A percentile compares a stretch with the other conserved stretches of the same genome.
Evolutionary conservation across 2,888 invertebrate genomes (phyloP).

Genomic region (Conus canariensis): DNA sequence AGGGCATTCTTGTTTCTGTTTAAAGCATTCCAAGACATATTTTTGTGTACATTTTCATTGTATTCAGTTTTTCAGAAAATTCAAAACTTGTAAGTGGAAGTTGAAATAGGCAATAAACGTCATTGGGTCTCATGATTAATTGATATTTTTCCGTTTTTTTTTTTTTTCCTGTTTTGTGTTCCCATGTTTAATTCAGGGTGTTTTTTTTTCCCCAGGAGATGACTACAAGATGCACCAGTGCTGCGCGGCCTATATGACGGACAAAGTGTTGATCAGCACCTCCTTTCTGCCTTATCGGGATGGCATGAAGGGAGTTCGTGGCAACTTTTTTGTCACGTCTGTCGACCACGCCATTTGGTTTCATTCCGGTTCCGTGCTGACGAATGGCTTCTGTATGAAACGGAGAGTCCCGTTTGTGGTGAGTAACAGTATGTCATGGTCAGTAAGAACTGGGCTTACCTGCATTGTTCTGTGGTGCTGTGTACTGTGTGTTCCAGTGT

Average conservation of each 20-base stretch:
- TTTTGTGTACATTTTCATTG: too few species aligned
- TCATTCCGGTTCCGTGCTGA: slow-evolving; percentile 78
- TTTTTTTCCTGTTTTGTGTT: too few species aligned
- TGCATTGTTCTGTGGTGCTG: too few species aligned
- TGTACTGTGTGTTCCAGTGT: too few species aligned
- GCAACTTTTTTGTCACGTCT: slow-evolving; percentile 72
- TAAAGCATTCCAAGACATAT: too few species aligned
- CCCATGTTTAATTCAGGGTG: not conserved
- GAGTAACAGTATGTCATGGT: slow-evolving; percentile 38
- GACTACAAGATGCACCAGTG: slow-evolving; percentile 76
- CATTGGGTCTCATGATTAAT: too few species aligned
- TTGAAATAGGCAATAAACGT: not conserved
- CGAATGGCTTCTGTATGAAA: slow-evolving; percentile 80
- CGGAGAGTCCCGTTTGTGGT: slow-evolving; percentile 77
- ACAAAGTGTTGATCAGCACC: slow-evolving; percentile 73
- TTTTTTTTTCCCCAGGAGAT: slow-evolving; percentile 33
- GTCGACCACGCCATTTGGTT: slow-evolving; percentile 80
- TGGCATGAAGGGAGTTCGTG: slow-evolving; percentile 61
- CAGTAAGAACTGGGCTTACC: not conserved
- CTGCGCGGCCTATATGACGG: slow-evolving; percentile 79
- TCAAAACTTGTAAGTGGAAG: too few species aligned
- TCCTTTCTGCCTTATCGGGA: slow-evolving; percentile 60
- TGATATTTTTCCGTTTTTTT: too few species aligned
- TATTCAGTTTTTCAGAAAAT: too few species aligned
- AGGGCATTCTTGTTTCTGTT: too few species aligned